Conservation (phyloP, 2,888 invertebrate genomes). For the Acleris sparsana region DNA sequence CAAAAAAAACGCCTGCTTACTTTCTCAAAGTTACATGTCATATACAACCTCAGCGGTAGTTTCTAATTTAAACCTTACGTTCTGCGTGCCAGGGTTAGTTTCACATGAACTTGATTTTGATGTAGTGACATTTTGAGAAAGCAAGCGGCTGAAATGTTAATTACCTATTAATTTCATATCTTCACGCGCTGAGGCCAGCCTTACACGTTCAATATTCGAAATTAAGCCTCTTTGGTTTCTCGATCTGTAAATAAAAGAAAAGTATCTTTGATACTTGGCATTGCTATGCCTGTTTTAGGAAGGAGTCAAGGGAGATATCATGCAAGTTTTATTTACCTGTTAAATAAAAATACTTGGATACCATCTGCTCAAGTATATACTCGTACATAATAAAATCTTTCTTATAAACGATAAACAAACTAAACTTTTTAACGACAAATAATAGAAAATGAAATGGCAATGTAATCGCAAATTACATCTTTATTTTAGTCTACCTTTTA, state of each 20-base stretch:
- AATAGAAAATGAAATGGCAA: no score
- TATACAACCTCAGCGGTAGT: neutral
- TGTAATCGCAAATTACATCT: no score
- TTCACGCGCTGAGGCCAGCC: constrained; percentile 34
- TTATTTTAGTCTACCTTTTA: no score
- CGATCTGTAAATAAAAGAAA: constrained; percentile 35
- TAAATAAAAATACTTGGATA: no score
- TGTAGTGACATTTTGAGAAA: neutral
- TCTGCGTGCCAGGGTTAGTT: no score
- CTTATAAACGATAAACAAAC: no score
- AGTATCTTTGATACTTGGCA: constrained; percentile 34
- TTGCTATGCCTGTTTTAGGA: constrained; percentile 27
- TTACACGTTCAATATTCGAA: constrained; percentile 27
- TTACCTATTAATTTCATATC: constrained; percentile 38
- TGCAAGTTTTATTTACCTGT: constrained; percentile 13
- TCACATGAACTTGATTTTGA: no score
- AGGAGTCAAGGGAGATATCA: constrained; percentile 2
- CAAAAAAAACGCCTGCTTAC: neutral
- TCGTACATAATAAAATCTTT: no score
- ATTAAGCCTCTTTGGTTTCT: constrained; percentile 24
- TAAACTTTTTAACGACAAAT: no score
- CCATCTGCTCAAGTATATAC: no score
- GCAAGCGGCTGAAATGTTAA: neutral
- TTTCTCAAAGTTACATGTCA: neutral
- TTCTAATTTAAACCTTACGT: neutral